These are phyloP conservation scores for Oreotrochilus melanogaster DNA, from an alignment of 2,113 vertebrate species.

Conservation along the genomic window DNA sequence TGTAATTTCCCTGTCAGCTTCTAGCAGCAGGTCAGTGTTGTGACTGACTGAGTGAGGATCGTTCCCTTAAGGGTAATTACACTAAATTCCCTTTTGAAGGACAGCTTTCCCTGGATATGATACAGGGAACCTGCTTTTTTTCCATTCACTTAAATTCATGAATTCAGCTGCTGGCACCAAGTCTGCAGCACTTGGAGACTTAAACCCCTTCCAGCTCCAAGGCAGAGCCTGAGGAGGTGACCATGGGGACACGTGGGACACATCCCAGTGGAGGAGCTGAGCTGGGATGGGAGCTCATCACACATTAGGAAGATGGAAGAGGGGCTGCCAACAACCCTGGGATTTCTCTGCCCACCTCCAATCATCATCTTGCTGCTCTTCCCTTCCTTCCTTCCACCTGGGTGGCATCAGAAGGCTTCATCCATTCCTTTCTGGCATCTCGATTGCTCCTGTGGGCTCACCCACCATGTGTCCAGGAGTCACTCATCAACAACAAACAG, in stretches of 20 bases:
- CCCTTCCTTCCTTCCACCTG: background rate
- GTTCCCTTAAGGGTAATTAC: conserved; percentile 84
- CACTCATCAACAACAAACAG: conserved; percentile 84
- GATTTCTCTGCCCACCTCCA: background rate
- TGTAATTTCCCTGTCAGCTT: conserved; percentile 83
- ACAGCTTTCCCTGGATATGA: conserved; percentile 82
- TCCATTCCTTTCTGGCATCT: background rate
- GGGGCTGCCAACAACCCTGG: fast-evolving
- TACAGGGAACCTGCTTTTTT: conserved; percentile 70
- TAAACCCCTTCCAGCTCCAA: background rate
- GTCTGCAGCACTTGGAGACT: background rate
- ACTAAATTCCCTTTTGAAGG: conserved; percentile 83
- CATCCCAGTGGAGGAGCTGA: fast-evolving
- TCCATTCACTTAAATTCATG: conserved; percentile 73
- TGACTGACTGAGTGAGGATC: conserved; percentile 85
- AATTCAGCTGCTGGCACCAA: conserved; percentile 64
- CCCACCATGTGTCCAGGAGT: conserved; percentile 82
- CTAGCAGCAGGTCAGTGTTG: conserved; percentile 85
- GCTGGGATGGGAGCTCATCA: background rate
- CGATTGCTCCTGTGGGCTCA: conserved; percentile 47
- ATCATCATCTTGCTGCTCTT: background rate
- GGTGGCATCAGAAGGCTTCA: background rate
- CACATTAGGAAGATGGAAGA: background rate
- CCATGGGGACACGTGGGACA: background rate
- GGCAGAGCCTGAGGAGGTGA: background rate